Evolutionary conservation across 2,888 invertebrate species (phyloP).

Genomic region (Tenthredo scrophulariae): DNA sequence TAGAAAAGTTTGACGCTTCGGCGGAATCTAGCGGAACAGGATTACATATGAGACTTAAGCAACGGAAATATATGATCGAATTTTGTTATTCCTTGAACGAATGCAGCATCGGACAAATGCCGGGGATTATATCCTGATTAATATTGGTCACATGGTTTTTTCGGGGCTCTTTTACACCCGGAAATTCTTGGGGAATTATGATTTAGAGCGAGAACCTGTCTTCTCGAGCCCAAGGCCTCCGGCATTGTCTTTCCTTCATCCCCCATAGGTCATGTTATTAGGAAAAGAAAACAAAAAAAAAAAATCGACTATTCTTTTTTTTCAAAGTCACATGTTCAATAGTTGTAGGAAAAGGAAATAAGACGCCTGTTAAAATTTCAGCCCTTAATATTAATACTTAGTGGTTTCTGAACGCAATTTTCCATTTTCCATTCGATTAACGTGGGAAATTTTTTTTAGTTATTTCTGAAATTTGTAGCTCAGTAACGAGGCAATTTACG

Average conservation of each 20-base stretch:
- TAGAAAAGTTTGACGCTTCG: not conserved
- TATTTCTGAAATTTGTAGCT: too few relatives aligned
- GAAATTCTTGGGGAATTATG: not conserved
- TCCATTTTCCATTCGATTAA: too few relatives aligned
- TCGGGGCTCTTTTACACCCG: too few relatives aligned
- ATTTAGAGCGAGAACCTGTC: not conserved
- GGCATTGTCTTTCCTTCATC: not conserved
- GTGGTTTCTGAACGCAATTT: too few relatives aligned
- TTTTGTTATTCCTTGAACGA: not conserved
- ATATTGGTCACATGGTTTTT: not conserved
- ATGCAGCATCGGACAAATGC: not conserved
- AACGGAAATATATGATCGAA: not conserved
- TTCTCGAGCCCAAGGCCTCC: not conserved
- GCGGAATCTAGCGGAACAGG: not conserved
- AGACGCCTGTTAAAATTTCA: too few relatives aligned
- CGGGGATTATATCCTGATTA: not conserved
- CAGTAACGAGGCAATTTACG: too few relatives aligned
- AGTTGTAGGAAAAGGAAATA: too few relatives aligned
- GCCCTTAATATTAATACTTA: too few relatives aligned
- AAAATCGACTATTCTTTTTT: too few relatives aligned
- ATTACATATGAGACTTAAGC: not conserved
- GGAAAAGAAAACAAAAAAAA: not conserved
- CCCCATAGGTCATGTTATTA: not conserved
- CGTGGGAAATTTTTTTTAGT: too few relatives aligned
- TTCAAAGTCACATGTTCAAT: too few relatives aligned